Conservation (phyloP, 2,888 invertebrate species). For the Apamea crenata region DNA sequence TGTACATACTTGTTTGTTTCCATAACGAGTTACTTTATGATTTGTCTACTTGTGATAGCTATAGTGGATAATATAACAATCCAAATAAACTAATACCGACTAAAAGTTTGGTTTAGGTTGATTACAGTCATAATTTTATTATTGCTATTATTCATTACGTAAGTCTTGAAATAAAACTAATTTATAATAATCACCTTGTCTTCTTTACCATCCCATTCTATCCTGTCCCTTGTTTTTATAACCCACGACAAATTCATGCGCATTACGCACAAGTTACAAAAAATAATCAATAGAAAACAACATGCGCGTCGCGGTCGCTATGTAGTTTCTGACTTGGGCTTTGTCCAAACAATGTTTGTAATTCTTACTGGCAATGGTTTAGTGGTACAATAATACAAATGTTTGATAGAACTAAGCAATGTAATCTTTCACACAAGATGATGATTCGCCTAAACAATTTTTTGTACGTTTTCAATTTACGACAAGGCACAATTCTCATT, state of each 20-base stretch:
- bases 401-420: constrained; percentile 86
- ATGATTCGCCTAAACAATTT: constrained; percentile 87
- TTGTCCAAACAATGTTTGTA: constrained; percentile 81
- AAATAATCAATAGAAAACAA: constrained; percentile 82
- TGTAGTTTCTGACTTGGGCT: constrained; percentile 64
- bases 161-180: constrained; percentile 90
- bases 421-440: constrained; percentile 85
- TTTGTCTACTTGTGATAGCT: constrained; percentile 86
- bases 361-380: constrained; percentile 74
- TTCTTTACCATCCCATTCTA: constrained; percentile 42
- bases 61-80: constrained; percentile 81
- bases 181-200: constrained; percentile 80
- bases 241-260: constrained; percentile 74
- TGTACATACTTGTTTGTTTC: constrained; percentile 78
- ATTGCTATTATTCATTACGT: constrained; percentile 81
- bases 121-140: constrained; percentile 89
- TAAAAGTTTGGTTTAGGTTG: constrained; percentile 88
- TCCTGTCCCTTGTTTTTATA: constrained; percentile 19
- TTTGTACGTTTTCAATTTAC: constrained; percentile 88
- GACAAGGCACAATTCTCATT: constrained; percentile 89
- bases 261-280: constrained; percentile 70
- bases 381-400: constrained; percentile 80
- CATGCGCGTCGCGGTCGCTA: constrained; percentile 78
- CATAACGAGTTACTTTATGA: constrained; percentile 73
- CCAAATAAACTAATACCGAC: constrained; percentile 90